Base-by-base conservation (phyloP, 2,888 invertebrate species). In the Pseudococcus jackbeardsleyi region DNA sequence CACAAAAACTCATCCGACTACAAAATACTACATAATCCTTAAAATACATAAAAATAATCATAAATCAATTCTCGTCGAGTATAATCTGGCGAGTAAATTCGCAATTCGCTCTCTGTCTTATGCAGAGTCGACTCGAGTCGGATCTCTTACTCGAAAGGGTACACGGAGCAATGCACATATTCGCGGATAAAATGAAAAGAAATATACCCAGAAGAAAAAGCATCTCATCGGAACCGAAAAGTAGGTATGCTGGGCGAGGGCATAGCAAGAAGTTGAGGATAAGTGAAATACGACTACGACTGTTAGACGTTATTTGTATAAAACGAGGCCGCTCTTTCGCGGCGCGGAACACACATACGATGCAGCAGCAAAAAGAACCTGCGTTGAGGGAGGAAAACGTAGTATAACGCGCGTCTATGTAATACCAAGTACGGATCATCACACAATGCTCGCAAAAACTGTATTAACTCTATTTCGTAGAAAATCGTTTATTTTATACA, bases 351-450 rank as follows among this genome's bases (percentile, higher is more conserved):
- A 22, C 12, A 39, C 77, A 72, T 12, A 26, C 26, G 19, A 72
- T 72, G 22, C 64, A 82, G 79, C 26, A 82, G 11, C 11, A 82
- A 46, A 46, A 82, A 82, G 42, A 82, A 59, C 7, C 17, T 0
- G 3, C 6, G n/a, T 0, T n/a, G 59, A 8, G 59, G n/a, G 8
- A 22, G 22, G 46, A 46, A 42, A 42, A 26, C 68, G 72, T 33
- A 72, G 68, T 72, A 33, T 64, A 64, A 64, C 8, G 33, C 46
- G 79, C 79, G 79, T 82, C 79, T 42, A 82, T 82, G 79, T 85
- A 85, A 85, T 85, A 85, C 85, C 59, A 48, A 85, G 42, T 85
- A 85, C 85, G 85, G 85, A 85, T 85, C 85, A 85, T 85, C 85
- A 59, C 54, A 85, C 59, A 85, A 85, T 85, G 85, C 59, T 85